A percentile compares a stretch with the other conserved stretches of the same genome.
Evolutionary conservation across 2,888 invertebrate species (phyloP).

Genomic region (Parelbella ahira): DNA sequence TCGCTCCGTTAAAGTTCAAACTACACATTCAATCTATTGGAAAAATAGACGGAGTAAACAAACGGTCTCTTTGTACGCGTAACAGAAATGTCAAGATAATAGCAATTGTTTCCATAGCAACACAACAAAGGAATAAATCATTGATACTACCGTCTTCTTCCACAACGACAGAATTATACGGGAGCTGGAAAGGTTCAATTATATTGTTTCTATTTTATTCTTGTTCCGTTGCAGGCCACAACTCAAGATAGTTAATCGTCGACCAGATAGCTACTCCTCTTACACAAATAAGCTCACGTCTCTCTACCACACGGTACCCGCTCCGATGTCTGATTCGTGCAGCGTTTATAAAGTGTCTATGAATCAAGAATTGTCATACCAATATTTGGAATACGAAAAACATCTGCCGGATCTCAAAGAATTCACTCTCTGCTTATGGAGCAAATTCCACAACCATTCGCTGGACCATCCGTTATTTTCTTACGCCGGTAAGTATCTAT

Average conservation of each 20-base stretch:
- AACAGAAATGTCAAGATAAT: too few species aligned
- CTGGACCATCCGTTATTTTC: slow-evolving; percentile 91
- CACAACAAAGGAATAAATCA: too few species aligned
- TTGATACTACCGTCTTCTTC: too few species aligned
- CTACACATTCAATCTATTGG: too few species aligned
- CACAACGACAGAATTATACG: too few species aligned
- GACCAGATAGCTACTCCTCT: slow-evolving; percentile 39
- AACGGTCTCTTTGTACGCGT: too few species aligned
- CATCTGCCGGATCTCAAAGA: slow-evolving; percentile 88
- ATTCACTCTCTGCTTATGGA: slow-evolving; percentile 92
- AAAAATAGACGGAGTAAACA: too few species aligned
- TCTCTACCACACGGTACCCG: slow-evolving; percentile 35
- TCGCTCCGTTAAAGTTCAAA: too few species aligned
- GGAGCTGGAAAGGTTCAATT: too few species aligned
- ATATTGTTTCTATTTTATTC: neutral
- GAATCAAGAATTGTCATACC: slow-evolving; percentile 84
- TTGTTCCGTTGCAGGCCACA: slow-evolving; percentile 47
- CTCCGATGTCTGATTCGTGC: slow-evolving; percentile 76
- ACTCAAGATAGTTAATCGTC: slow-evolving; percentile 59
- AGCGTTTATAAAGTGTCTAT: slow-evolving; percentile 85
- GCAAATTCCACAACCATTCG: slow-evolving; percentile 89
- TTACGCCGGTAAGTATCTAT: slow-evolving; percentile 84
- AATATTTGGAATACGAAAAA: slow-evolving; percentile 87
- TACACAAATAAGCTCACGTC: slow-evolving; percentile 46
- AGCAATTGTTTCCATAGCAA: too few species aligned